Evolutionary conservation across 2,113 vertebrate species (phyloP).

Genomic region (Colius striatus): DNA sequence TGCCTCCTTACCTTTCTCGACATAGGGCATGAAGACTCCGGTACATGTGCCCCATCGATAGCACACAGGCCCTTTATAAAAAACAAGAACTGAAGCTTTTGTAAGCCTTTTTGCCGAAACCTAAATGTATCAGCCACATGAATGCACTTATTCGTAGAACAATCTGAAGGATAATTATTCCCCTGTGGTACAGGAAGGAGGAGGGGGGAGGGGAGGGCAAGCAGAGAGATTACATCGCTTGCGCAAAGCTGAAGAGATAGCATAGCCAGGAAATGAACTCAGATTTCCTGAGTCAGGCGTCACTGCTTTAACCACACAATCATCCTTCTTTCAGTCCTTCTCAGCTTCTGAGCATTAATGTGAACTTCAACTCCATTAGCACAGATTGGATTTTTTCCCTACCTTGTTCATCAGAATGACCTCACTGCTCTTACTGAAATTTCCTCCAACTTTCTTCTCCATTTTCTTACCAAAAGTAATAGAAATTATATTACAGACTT

Average conservation of each 20-base stretch:
- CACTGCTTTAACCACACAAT: background rate
- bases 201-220: fast-evolving
- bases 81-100: background rate
- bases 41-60: background rate
- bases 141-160: constrained; percentile 33
- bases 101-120: background rate
- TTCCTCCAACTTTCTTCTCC: background rate
- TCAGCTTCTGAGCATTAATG: background rate
- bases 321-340: background rate
- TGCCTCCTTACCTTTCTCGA: background rate
- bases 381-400: background rate
- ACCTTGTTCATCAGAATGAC: background rate
- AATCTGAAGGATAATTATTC: background rate
- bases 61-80: background rate
- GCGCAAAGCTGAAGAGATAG: background rate
- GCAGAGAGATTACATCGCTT: constrained; percentile 13
- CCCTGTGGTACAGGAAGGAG: background rate
- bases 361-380: background rate
- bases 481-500: background rate
- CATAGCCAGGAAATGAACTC: constrained; percentile 44
- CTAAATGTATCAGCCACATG: background rate
- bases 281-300: constrained; percentile 18
- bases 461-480: background rate
- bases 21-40: fast-evolving
- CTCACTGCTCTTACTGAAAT: background rate